phyloP scores from a whole-genome alignment of 2,113 vertebrate genomes.

The Gobiocypris rarus region DNA sequence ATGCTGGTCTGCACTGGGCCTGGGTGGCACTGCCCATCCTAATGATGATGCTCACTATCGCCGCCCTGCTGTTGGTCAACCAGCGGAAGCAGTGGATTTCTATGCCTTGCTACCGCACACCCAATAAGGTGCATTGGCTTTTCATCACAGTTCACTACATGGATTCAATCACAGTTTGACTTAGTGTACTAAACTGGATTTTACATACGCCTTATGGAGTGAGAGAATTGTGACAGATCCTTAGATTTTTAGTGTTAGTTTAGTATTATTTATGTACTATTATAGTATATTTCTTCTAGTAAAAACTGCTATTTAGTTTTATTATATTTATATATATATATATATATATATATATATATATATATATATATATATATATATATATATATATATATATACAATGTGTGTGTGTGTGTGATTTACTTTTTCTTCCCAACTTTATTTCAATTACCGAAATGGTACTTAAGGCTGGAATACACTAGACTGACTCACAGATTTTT shows the following conservation, averaged over 20 bases:
- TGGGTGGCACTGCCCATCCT: slow-evolving; percentile 81
- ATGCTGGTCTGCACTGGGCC: slow-evolving; percentile 75
- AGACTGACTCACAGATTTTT: background rate
- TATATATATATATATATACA: no score
- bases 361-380: no score
- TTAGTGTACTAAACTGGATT: background rate
- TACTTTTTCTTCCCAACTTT: background rate
- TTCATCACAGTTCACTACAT: background rate
- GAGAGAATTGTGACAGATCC: no score
- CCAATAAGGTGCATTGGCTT: slow-evolving; percentile 80
- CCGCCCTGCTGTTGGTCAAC: slow-evolving; percentile 82
- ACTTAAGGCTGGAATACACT: background rate
- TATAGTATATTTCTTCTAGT: no score
- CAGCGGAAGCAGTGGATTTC: slow-evolving; percentile 89
- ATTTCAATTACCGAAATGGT: background rate
- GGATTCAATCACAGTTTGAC: background rate
- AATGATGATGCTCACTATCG: slow-evolving; percentile 79
- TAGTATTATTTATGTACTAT: no score
- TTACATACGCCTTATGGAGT: no score
- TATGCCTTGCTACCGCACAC: slow-evolving; percentile 85
- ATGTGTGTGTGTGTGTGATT: no score
- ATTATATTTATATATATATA: no score
- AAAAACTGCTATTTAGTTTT: no score
- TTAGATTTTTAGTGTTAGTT: no score
- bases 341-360: no score